These are phyloP conservation scores for Carcinoscorpius rotundicauda DNA, from an alignment of 1,140 invertebrate species.

Conservation along the genomic window DNA sequence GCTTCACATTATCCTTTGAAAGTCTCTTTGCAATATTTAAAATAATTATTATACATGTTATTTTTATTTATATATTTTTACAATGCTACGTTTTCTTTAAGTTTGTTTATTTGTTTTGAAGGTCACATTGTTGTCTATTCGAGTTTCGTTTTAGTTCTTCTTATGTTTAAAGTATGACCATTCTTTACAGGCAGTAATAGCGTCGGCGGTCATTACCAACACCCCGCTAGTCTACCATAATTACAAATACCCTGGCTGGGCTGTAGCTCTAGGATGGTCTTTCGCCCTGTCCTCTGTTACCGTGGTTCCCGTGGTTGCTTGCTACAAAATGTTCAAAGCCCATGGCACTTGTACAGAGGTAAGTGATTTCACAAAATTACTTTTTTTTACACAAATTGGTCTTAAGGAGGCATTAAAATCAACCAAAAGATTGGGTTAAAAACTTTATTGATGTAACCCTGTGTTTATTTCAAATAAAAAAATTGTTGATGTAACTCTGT, in stretches of 20 bases:
- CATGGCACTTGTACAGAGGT: slow-evolving; percentile 16
- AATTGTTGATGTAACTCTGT: too few relatives aligned
- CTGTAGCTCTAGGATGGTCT: slow-evolving; percentile 54
- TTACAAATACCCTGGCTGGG: slow-evolving; percentile 57
- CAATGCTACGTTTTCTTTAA: not conserved
- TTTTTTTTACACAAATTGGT: too few relatives aligned
- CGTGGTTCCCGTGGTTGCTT: slow-evolving; percentile 46
- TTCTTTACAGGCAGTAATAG: slow-evolving; percentile 49
- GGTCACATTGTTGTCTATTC: too few relatives aligned
- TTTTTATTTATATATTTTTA: not conserved
- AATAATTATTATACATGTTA: too few relatives aligned
- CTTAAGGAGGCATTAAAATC: too few relatives aligned
- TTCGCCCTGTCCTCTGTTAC: slow-evolving; percentile 56
- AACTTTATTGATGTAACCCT: too few relatives aligned
- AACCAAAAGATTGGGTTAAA: too few relatives aligned
- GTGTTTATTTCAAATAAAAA: too few relatives aligned
- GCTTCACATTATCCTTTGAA: too few relatives aligned
- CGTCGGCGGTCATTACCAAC: slow-evolving; percentile 54
- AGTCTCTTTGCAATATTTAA: too few relatives aligned
- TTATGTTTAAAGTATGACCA: too few relatives aligned
- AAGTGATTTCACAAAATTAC: slow-evolving; percentile 1
- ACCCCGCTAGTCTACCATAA: slow-evolving; percentile 51
- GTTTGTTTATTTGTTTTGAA: not conserved
- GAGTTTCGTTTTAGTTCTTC: too few relatives aligned
- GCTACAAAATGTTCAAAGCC: slow-evolving; percentile 17